Evolutionary conservation across 2,797 vertebrate species (phyloP), one percentile per base, ranked within the genome.

Genomic region (Neopelma chrysocephalum): DNA sequence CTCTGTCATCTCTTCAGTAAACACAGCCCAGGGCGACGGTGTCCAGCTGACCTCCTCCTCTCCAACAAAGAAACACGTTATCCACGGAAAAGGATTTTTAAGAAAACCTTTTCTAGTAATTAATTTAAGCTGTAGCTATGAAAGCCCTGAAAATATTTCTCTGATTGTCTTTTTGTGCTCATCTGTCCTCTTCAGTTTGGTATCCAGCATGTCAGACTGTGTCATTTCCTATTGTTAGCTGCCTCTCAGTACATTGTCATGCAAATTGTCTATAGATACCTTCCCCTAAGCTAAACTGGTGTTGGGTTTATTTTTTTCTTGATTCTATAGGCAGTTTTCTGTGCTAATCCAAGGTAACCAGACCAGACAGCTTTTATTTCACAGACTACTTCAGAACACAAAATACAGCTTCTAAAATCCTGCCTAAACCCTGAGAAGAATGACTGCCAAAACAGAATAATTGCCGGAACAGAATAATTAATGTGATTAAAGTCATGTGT

Each of bases 361-460:
- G 72, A 89, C 36, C 56, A 73, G 92, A 80, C 82, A 96, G 80
- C n/a, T 91, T 87, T 85, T 81, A 82, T 86, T 94, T 92, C 70
- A 82, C 4, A 92, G 82, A 64, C 57, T 66, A 51, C 64, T 92
- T 57, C 27, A 62, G 57, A 81, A 87, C 76, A 81, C 36, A 87
- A 83, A 90, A 78, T 53, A 27, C 29, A 45, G 25, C 72, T 75
- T 97, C 34, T 77, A 51, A 96, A 95, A 94, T 84, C 36, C 43
- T 82, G 51, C 76, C 53, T 36, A 42, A 85, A 70, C 73, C 38
- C 56, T 70, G 61, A 48, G 58, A 93, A 71, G 38, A 72, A 36
- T 48, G 6, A 18, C 40, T 78, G 54, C 54, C 84, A 92, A 87
- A 94, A 78, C 18, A 65, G 58, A 93, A 70, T 45, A 57, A 18